A percentile compares a stretch with the other conserved stretches of the same genome.
Evolutionary conservation across 2,797 vertebrate species (phyloP).

Genomic region (Pampus argenteus): DNA sequence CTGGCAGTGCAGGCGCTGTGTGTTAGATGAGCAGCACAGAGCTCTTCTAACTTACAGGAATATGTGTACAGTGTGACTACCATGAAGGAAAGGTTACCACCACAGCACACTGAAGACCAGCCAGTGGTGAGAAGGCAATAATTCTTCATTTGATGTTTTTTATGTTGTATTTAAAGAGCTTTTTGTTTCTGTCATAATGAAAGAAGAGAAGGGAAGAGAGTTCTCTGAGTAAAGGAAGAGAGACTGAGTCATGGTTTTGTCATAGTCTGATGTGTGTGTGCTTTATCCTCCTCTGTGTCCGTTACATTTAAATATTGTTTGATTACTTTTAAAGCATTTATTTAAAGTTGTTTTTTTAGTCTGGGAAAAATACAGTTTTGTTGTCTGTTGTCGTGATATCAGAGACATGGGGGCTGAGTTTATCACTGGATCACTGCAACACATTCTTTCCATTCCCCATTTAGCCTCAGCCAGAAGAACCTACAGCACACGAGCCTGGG

Average conservation of each 20-base stretch:
- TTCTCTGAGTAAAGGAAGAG: conserved; percentile 11
- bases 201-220: not conserved
- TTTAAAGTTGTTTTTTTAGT: not conserved
- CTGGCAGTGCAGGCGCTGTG: conserved; percentile 21
- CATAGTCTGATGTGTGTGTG: conserved; percentile 1
- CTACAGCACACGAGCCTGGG: conserved; percentile 15
- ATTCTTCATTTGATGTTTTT: not conserved
- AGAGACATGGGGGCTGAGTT: conserved; percentile 25
- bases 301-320: not conserved
- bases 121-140: conserved; percentile 47
- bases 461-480: conserved; percentile 22
- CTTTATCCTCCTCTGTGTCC: not conserved
- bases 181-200: not conserved
- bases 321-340: not conserved
- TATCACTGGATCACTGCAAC: conserved; percentile 38
- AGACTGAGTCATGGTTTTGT: conserved; percentile 28
- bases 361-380: not conserved
- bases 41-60: conserved; percentile 34
- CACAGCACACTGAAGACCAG: accelerated
- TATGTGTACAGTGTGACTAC: not conserved
- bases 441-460: conserved; percentile 65
- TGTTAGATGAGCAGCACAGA: conserved; percentile 36
- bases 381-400: conserved; percentile 14
- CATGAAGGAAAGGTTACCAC: not conserved
- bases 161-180: not conserved